A percentile compares a stretch with the other conserved stretches of the same genome.
phyloP scores from a whole-genome alignment of 2,888 invertebrate species.

The Conops quadrifasciatus region DNA sequence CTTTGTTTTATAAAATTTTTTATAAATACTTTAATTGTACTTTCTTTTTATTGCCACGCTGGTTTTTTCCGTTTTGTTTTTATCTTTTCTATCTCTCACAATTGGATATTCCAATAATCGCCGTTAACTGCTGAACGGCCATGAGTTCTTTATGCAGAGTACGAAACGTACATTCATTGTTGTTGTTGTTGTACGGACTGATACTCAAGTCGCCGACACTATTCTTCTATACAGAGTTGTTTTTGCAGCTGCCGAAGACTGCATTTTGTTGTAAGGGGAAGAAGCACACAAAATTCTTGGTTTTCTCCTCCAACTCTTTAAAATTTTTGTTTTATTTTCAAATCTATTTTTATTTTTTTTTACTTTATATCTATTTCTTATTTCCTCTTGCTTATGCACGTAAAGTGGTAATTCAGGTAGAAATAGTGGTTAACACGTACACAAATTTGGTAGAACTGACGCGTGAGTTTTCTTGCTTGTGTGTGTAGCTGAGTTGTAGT shows the following conservation, averaged over 20 bases:
- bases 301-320: conserved; percentile 20
- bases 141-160: conserved; percentile 30
- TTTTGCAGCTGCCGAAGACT: conserved; percentile 44
- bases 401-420: conserved; percentile 61
- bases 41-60: not conserved
- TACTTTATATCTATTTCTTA: conserved; percentile 17
- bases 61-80: not conserved
- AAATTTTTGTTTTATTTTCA: conserved; percentile 23
- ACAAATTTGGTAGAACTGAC: conserved; percentile 39
- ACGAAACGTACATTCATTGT: conserved; percentile 17
- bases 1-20: not conserved
- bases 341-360: conserved; percentile 12
- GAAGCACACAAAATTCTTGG: conserved; percentile 26
- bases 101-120: not conserved
- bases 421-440: conserved; percentile 56
- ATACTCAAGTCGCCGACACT: conserved; percentile 38
- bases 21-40: not conserved
- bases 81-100: too few relatives aligned
- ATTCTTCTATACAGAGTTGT: conserved; percentile 40
- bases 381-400: conserved; percentile 39
- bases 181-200: conserved; percentile 37
- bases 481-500: conserved; percentile 39
- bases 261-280: conserved; percentile 56
- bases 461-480: conserved; percentile 36
- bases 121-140: conserved; percentile 4